Conservation (phyloP, 2,888 invertebrate species). For the Macrophya annulata region DNA sequence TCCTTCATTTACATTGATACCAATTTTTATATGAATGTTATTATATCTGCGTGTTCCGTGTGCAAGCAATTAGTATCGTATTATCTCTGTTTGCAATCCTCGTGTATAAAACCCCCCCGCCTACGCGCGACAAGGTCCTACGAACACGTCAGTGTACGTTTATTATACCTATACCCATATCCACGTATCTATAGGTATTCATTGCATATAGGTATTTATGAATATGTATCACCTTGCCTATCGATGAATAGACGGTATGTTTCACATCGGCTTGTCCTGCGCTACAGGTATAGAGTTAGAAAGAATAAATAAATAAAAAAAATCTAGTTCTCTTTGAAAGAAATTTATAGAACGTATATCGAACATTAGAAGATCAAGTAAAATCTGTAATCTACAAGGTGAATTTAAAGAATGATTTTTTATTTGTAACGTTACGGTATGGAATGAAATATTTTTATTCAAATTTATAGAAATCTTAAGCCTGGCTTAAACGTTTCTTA, state of each 20-base stretch:
- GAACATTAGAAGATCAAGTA: background rate
- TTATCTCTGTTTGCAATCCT: slow-evolving; percentile 47
- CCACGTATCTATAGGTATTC: background rate
- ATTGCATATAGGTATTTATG: slow-evolving; percentile 8
- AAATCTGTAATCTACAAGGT: background rate
- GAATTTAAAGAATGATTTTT: background rate
- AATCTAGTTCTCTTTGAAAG: background rate
- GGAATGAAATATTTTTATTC: background rate
- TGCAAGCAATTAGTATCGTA: slow-evolving; percentile 46
- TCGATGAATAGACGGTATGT: background rate
- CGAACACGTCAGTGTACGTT: background rate
- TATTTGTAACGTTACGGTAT: background rate
- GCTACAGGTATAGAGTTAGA: background rate
- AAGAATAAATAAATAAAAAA: background rate
- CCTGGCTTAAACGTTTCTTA: background rate
- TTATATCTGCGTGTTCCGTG: slow-evolving; percentile 28
- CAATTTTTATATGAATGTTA: slow-evolving; percentile 14
- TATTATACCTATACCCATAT: background rate
- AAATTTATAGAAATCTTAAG: background rate
- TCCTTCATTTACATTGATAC: background rate
- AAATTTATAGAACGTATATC: background rate
- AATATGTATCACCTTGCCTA: background rate
- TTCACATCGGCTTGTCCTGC: background rate
- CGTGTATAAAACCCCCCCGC: background rate
- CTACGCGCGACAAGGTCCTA: slow-evolving; percentile 30